A percentile compares a stretch with the other conserved stretches of the same genome.
Conservation (phyloP, 2,113 vertebrate genomes). For the Pluvianellus socialis region DNA sequence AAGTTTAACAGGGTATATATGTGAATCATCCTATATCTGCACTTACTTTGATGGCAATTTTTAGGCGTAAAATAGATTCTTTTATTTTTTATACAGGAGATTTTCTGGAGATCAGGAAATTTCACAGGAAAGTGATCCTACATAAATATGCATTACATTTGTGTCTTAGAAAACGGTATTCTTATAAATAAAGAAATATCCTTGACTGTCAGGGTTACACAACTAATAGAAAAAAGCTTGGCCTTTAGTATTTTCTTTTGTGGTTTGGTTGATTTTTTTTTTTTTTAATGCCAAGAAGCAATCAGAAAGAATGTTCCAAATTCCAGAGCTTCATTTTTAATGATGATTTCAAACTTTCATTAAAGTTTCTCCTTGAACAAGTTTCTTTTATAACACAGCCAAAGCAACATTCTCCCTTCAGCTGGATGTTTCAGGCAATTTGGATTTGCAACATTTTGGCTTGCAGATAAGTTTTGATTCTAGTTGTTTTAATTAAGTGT, state of each 20-base stretch:
- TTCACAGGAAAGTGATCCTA: background rate
- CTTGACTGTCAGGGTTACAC: background rate
- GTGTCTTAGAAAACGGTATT: background rate
- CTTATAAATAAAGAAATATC: background rate
- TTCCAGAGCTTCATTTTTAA: background rate
- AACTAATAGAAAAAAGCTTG: background rate
- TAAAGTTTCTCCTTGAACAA: background rate
- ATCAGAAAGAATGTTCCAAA: background rate
- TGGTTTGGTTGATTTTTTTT: background rate
- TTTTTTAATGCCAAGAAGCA: background rate
- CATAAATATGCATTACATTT: background rate
- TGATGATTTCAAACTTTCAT: background rate
- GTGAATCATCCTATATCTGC: background rate
- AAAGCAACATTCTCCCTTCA: background rate
- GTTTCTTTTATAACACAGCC: background rate
- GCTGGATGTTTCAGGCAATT: background rate
- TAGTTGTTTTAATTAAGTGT: background rate
- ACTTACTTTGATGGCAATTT: background rate
- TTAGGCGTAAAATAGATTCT: background rate
- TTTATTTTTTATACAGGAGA: background rate
- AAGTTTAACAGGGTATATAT: background rate
- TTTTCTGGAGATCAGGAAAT: background rate
- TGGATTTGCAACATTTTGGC: background rate
- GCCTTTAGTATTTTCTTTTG: background rate
- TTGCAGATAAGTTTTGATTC: background rate